Evolutionary conservation across 2,888 invertebrate genomes (phyloP), one percentile per base, ranked within the genome.

Genomic region (Eristalinus sepulchralis): DNA sequence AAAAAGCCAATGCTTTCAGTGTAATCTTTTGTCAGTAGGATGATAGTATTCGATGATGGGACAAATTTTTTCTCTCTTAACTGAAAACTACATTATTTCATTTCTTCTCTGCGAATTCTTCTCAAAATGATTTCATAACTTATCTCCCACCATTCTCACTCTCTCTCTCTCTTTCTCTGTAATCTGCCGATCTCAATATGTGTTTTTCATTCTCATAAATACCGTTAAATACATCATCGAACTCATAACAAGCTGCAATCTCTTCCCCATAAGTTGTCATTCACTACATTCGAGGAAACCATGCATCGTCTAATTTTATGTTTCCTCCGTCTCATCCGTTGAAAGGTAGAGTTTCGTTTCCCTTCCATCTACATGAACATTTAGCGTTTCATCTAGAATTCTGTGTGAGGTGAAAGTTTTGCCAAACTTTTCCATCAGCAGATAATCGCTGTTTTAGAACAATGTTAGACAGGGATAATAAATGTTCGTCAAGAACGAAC

Each of bases 401-500:
- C 62, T 68, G 53, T 24, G 10, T 11, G 36, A 24, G 39, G 47
- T 10, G 62, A 73, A 70, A 70, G 39, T 63, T 75, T 81, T 36
- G 27, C 53, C 60, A 31, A 72, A 72, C 62, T 55, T 63, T 33
- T 75, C 57, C 36, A 0, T 47, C 17, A 53, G 13, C 34, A 47
- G 11, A 53, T 31, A 67, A 59, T n/a, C 24, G 22, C 57, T 1
- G 24, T 57, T 8, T n/a, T 57, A 57, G 31, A 10, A 17, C 1
- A 60, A 8, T 31, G 6, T 20, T 8, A 53, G 63, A 24, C 55
- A 83, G 83, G 55, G 70, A 55, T 79, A 70, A 79, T 68, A 80
- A 11, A 13, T 39, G 17, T 8, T 1, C 47, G 17, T n/a, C 17
- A 8, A 6, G 17, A 8, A 47, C 17, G 17, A 34, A 47, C 6